These are phyloP conservation scores for Schizothorax lantsangensis DNA, from an alignment of 2,797 vertebrate genomes.

Conservation along the genomic window DNA sequence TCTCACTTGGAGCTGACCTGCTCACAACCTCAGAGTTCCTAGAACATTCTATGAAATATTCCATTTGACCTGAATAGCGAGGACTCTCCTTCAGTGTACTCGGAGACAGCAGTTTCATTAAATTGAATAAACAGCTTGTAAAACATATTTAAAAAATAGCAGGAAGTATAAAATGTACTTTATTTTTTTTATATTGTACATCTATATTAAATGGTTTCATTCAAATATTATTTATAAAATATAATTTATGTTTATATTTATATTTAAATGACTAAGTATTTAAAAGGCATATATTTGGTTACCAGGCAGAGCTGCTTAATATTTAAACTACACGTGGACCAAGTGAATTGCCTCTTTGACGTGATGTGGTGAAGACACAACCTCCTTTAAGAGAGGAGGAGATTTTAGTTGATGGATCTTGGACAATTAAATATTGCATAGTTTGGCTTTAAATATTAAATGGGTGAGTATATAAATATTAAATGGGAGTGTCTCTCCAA, in stretches of 20 bases:
- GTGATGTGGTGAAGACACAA: conserved; percentile 57
- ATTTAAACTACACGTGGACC: conserved; percentile 72
- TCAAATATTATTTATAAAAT: neutral
- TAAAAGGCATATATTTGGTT: conserved; percentile 63
- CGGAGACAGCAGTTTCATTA: neutral
- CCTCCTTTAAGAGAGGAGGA: neutral
- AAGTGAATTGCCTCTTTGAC: conserved; percentile 66
- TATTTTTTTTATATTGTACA: neutral
- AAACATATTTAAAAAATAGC: neutral
- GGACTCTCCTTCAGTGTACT: neutral
- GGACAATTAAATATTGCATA: conserved; percentile 11
- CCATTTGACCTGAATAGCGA: conserved; percentile 34
- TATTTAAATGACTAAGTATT: neutral
- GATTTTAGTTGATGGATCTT: neutral
- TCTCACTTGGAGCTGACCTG: conserved; percentile 3
- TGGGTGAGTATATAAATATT: neutral
- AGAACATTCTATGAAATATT: conserved; percentile 35
- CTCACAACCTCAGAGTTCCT: conserved; percentile 7
- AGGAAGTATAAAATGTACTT: neutral
- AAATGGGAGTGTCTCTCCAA: neutral
- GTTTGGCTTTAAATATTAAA: conserved; percentile 11
- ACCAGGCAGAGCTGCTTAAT: conserved; percentile 78
- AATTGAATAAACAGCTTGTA: neutral
- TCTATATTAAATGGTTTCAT: neutral
- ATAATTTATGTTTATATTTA: neutral